Base-by-base conservation (phyloP, 2,113 vertebrate species). In the Bombycilla garrulus region DNA sequence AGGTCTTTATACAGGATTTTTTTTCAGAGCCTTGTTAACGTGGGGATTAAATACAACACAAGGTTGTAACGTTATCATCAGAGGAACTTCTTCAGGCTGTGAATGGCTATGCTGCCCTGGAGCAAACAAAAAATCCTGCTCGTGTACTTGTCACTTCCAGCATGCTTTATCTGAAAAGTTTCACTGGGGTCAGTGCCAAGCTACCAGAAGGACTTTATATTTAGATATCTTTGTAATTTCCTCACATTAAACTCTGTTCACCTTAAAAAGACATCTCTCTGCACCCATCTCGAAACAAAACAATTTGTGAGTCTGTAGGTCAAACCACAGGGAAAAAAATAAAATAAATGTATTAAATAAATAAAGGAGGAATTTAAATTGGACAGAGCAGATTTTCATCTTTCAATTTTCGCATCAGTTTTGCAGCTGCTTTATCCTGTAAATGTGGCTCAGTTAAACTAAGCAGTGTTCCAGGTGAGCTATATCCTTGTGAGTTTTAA, bases 91-190 rank as follows among this genome's bases (percentile, higher is more conserved):
- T 91, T 80, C 45, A 65, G 93, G 74, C 85, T 91, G 51, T 56
- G 58, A 90, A 80, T 90, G 93, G 76, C 78, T 31, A 4, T 56
- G 29, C 28, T 88, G 47, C 53, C 74, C 78, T 83, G 71, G 78
- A 95, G 66, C 73, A 95, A 96, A 70, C 44, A 78, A n/a, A 60
- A 92, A 93, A 60, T 82, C 81, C 54, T 90, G 36, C 35, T 62
- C 15, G 1, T 40, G 54, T 85, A 56, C 87, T 93, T 95, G 85
- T 94, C 90, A 80, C 17, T 92, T 92, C 44, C 15, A 82, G 36
- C 65, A 40, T 16, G 21, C 70, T 90, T 80, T 71, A 56, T 80
- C n/a, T 3, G 2, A 67, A 86, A 20, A 64, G 22, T 83, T 95
- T 81, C 48, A 23, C 20, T 86, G 58, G 21, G 15, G 87, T 92